phyloP scores from a whole-genome alignment of 2,113 vertebrate species.

The Bagarius yarrelli region DNA sequence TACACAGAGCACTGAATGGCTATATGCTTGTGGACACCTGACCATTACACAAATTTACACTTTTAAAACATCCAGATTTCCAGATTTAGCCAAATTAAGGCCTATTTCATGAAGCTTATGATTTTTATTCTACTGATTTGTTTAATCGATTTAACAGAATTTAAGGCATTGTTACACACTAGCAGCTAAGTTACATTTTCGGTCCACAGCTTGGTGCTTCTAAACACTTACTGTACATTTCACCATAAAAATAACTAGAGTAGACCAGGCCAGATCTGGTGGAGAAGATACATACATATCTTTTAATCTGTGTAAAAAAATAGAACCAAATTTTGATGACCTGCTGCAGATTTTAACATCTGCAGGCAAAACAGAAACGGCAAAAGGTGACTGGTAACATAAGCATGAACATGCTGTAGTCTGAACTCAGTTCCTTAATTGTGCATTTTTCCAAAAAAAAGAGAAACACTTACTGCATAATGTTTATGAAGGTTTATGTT shows the following conservation, averaged over 20 bases:
- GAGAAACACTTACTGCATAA: neutral
- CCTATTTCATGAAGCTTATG: neutral
- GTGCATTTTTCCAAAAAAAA: slow-evolving; percentile 39
- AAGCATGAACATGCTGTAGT: neutral
- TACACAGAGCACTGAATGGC: neutral
- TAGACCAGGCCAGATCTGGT: neutral
- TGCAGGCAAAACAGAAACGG: neutral
- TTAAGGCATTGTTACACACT: neutral
- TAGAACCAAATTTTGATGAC: neutral
- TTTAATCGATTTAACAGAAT: no score
- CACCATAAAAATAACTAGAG: neutral
- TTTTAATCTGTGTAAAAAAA: neutral
- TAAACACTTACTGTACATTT: neutral
- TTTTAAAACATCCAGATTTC: neutral
- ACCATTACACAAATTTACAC: neutral
- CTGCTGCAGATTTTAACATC: neutral
- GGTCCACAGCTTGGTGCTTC: neutral
- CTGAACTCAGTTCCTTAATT: slow-evolving; percentile 22
- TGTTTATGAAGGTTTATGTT: neutral
- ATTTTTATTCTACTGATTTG: no score
- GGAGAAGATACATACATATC: neutral
- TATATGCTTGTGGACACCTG: neutral
- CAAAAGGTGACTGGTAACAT: neutral
- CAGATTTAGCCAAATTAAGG: neutral
- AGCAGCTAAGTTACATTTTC: no score